phyloP scores from a whole-genome alignment of 2,888 invertebrate species.

The Dendrolimus houi region DNA sequence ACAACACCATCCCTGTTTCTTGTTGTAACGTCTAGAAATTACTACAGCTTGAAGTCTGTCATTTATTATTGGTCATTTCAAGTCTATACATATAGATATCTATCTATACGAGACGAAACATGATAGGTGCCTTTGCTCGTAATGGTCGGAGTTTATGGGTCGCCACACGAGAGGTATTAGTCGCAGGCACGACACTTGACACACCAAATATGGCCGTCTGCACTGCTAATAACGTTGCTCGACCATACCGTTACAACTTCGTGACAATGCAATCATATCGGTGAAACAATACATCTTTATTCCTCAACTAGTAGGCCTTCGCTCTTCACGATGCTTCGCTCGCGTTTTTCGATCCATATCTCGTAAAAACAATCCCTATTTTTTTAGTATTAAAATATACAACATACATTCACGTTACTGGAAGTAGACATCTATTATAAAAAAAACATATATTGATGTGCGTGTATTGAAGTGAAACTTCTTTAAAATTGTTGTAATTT shows the following conservation, averaged over 20 bases:
- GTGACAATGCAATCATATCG: background rate
- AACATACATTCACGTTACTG: too few relatives aligned
- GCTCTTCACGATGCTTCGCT: too few relatives aligned
- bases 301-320: too few relatives aligned
- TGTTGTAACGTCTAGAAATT: background rate
- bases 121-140: conserved; percentile 11
- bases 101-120: conserved; percentile 9
- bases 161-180: conserved; percentile 18
- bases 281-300: background rate
- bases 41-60: background rate
- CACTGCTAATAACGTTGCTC: conserved; percentile 29
- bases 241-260: conserved; percentile 18
- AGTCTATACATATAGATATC: conserved; percentile 8
- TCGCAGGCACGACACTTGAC: conserved; percentile 19
- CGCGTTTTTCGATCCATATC: too few relatives aligned
- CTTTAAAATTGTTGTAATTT: too few relatives aligned
- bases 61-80: conserved; percentile 5
- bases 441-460: too few relatives aligned
- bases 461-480: too few relatives aligned
- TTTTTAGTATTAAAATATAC: too few relatives aligned
- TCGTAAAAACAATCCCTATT: too few relatives aligned
- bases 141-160: conserved; percentile 18
- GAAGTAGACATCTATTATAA: too few relatives aligned
- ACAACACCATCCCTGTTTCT: too few relatives aligned
- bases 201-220: conserved; percentile 32